Evolutionary conservation across 1,140 invertebrate species (phyloP).

Genomic region (Gryon sp.): DNA sequence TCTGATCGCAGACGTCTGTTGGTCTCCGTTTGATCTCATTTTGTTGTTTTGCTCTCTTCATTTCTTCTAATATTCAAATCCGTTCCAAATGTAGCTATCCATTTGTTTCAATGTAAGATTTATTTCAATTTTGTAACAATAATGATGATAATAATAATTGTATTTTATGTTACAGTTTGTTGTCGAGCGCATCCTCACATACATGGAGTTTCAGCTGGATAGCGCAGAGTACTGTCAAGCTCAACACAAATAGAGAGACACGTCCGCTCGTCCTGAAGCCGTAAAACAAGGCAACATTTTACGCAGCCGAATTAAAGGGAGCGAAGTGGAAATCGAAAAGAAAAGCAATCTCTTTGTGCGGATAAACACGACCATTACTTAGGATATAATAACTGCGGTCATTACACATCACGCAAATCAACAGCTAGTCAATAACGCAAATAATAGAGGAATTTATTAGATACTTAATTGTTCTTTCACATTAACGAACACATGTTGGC

Average conservation of each 20-base stretch:
- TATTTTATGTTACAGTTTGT: conserved; percentile 80
- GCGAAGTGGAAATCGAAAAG: conserved; percentile 38
- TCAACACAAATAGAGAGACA: conserved; percentile 93
- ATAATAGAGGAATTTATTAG: conserved; percentile 75
- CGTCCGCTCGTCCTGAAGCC: conserved; percentile 57
- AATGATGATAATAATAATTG: neutral
- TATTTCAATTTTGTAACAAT: no score
- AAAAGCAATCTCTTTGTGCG: conserved; percentile 60
- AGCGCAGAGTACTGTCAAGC: conserved; percentile 97
- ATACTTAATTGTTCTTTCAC: conserved; percentile 72
- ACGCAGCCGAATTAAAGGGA: conserved; percentile 50
- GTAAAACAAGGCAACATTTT: conserved; percentile 31
- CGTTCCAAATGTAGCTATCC: no score
- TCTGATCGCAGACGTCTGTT: no score
- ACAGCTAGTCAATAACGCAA: conserved; percentile 76
- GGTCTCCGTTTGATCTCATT: no score
- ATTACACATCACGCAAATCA: conserved; percentile 68
- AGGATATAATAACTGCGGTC: conserved; percentile 66
- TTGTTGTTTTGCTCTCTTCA: no score
- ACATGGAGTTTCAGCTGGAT: conserved; percentile 98
- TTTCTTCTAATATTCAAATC: no score
- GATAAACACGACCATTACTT: conserved; percentile 55
- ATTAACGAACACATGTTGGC: conserved; percentile 69
- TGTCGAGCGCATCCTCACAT: conserved; percentile 87
- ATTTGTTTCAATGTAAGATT: no score